phyloP scores from a whole-genome alignment of 1,140 invertebrate genomes.

The Bombus confusus region DNA sequence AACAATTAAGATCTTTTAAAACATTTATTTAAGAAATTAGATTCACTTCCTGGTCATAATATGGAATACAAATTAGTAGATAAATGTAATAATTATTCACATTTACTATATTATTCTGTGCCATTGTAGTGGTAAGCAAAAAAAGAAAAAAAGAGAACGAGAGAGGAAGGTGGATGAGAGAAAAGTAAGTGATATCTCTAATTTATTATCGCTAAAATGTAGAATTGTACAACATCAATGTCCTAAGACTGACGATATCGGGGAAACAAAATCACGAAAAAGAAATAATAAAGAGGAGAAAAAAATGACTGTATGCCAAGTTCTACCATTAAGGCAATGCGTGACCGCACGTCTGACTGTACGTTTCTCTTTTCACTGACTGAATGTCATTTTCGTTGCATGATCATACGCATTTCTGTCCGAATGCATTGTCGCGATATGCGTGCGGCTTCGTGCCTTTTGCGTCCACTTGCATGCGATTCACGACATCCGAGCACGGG shows the following conservation, averaged over 20 bases:
- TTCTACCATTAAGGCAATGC: background rate
- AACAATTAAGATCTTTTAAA: background rate
- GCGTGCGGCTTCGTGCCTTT: constrained; percentile 14
- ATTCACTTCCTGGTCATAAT: no score
- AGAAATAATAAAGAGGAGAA: background rate
- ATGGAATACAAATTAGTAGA: background rate
- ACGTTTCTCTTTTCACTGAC: background rate
- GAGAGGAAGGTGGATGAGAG: no score
- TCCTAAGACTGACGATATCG: background rate
- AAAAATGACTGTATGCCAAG: background rate
- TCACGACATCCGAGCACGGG: background rate
- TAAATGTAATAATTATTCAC: background rate
- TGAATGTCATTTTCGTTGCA: background rate
- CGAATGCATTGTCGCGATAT: background rate
- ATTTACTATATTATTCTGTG: background rate
- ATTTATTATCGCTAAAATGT: no score
- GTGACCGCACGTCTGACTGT: background rate
- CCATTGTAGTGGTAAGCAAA: no score
- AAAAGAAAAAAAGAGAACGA: no score
- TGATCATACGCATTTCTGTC: background rate
- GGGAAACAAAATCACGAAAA: no score
- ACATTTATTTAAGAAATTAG: background rate
- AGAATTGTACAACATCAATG: background rate
- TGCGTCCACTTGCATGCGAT: constrained; percentile 13
- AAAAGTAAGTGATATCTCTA: no score